Conservation (phyloP, 2,113 vertebrate species). For the Upupa epops region DNA sequence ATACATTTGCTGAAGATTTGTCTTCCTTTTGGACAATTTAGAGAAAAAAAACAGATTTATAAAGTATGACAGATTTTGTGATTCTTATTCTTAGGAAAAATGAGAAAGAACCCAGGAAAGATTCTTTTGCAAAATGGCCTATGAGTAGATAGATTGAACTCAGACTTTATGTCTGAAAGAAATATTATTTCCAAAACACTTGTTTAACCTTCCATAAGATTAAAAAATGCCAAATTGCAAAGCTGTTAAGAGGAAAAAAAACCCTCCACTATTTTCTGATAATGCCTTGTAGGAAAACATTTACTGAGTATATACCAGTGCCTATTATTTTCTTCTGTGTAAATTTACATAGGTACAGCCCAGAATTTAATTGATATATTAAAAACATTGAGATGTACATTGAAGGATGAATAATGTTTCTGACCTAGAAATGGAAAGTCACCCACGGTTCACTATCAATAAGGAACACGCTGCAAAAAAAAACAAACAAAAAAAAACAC, state of each 20-base stretch:
- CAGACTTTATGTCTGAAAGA: background rate
- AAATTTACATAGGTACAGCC: background rate
- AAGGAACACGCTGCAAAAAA: background rate
- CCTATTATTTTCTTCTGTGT: background rate
- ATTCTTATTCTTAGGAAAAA: background rate
- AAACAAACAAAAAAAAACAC: background rate
- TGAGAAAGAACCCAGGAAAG: background rate
- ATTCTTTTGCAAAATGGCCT: background rate
- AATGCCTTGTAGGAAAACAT: background rate
- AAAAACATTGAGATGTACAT: background rate
- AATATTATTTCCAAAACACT: background rate
- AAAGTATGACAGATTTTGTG: background rate
- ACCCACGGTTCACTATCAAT: background rate
- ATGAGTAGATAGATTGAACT: background rate
- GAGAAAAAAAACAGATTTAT: background rate
- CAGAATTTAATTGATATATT: constrained; percentile 19
- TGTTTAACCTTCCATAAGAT: background rate
- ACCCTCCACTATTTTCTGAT: no score
- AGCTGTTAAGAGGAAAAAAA: background rate
- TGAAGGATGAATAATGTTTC: constrained; percentile 37
- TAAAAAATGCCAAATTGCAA: background rate
- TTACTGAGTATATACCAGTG: background rate
- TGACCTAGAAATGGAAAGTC: constrained; percentile 50
- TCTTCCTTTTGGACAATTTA: background rate
- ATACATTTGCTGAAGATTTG: background rate